A percentile compares a stretch with the other conserved stretches of the same genome.
phyloP scores from a whole-genome alignment of 1,140 invertebrate species.

The Aleiodes sp. region DNA sequence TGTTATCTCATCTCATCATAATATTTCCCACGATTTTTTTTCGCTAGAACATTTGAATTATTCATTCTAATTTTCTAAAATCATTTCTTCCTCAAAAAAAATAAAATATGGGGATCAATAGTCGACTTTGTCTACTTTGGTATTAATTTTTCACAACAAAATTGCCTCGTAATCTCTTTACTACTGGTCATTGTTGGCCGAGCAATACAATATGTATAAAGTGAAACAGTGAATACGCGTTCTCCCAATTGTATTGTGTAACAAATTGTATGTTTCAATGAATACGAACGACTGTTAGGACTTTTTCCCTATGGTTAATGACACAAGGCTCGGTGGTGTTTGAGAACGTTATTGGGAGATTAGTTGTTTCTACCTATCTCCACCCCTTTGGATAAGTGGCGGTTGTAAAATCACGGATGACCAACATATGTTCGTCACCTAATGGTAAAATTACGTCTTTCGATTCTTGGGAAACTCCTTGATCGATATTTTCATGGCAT shows the following conservation, averaged over 20 bases:
- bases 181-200: not conserved
- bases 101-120: not conserved
- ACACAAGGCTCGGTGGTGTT: slow-evolving; percentile 17
- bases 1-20: slow-evolving; percentile 40
- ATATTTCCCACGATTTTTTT: slow-evolving; percentile 23
- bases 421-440: slow-evolving; percentile 52
- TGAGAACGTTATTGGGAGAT: slow-evolving; percentile 17
- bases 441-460: not conserved
- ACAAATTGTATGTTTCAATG: slow-evolving; percentile 46
- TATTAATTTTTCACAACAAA: slow-evolving; percentile 52
- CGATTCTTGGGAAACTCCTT: no score
- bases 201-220: slow-evolving; percentile 22
- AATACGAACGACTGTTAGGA: slow-evolving; percentile 25
- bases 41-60: no score
- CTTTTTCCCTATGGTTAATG: slow-evolving; percentile 21
- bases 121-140: slow-evolving; percentile 16
- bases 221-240: not conserved
- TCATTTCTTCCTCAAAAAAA: not conserved
- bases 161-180: slow-evolving; percentile 47
- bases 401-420: slow-evolving; percentile 51
- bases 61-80: no score
- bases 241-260: slow-evolving; percentile 31
- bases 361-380: slow-evolving; percentile 15
- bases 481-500: no score
- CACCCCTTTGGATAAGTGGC: slow-evolving; percentile 15